Percentiles rank a stretch among this genome's conserved stretches.
phyloP scores from a whole-genome alignment of 2,888 invertebrate species.

The Drosophila meridiana region DNA sequence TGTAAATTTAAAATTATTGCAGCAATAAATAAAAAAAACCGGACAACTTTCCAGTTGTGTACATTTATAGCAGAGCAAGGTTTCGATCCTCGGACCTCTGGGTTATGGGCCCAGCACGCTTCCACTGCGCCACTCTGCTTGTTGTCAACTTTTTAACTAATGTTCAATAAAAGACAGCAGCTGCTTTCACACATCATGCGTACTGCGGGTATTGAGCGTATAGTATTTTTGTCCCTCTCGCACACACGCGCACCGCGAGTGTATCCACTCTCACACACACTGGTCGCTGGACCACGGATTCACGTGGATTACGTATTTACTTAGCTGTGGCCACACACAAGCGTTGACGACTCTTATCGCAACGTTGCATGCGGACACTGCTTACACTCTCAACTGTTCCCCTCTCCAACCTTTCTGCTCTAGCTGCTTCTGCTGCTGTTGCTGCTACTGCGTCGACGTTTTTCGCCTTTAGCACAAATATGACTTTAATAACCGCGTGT shows the following conservation, averaged over 20 bases:
- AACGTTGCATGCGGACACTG: slow-evolving; percentile 56
- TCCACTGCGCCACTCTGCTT: slow-evolving; percentile 93
- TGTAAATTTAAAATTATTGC: not conserved
- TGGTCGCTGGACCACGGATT: slow-evolving; percentile 24
- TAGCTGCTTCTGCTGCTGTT: slow-evolving; percentile 2
- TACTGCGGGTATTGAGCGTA: not conserved
- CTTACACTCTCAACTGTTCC: slow-evolving; percentile 7
- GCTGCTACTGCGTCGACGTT: slow-evolving; percentile 22
- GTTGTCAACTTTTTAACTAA: rapidly evolving
- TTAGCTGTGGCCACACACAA: slow-evolving; percentile 50
- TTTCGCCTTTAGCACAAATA: slow-evolving; percentile 74
- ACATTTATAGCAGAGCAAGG: slow-evolving; percentile 84
- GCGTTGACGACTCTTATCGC: slow-evolving; percentile 65
- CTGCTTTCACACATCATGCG: not conserved
- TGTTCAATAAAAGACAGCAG: not conserved
- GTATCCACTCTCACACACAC: slow-evolving; percentile 4
- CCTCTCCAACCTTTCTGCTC: not conserved
- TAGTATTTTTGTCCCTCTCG: not conserved
- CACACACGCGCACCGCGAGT: not conserved
- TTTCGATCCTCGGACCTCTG: slow-evolving; percentile 86
- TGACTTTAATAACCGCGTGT: slow-evolving; percentile 71
- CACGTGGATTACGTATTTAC: slow-evolving; percentile 76
- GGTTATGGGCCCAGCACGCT: slow-evolving; percentile 93
- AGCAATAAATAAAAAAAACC: not conserved
- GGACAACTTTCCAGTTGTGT: not conserved